Evolutionary conservation across 2,113 vertebrate genomes (phyloP).

Genomic region (Ellobius talpinus): DNA sequence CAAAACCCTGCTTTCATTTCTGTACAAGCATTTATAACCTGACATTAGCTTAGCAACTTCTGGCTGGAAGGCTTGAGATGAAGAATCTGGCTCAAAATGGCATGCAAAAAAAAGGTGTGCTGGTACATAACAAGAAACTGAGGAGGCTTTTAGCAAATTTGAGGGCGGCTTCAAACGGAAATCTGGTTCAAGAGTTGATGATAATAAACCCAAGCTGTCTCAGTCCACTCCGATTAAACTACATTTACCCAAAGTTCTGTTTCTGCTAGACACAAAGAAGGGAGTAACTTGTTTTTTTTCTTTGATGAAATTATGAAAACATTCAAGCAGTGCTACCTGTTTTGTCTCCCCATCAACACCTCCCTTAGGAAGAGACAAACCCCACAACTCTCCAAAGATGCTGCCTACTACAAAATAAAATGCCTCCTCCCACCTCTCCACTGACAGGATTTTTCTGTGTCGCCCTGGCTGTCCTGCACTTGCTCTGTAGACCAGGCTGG

Average conservation of each 20-base stretch:
- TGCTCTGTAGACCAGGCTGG: neutral
- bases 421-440: neutral
- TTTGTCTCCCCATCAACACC: neutral
- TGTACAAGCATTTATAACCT: slow-evolving; percentile 5
- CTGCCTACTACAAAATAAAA: neutral
- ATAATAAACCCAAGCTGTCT: slow-evolving; percentile 49
- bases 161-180: neutral
- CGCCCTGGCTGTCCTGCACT: neutral
- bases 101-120: neutral
- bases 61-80: slow-evolving; percentile 2
- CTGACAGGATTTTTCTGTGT: neutral
- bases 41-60: slow-evolving; percentile 36
- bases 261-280: neutral
- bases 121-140: neutral
- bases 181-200: slow-evolving; percentile 19
- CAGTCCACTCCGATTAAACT: neutral
- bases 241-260: neutral
- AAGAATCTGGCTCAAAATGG: slow-evolving; percentile 40
- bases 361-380: slow-evolving; percentile 24
- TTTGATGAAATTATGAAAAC: neutral
- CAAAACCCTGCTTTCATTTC: slow-evolving; percentile 41
- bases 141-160: neutral
- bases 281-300: neutral
- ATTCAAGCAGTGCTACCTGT: neutral
- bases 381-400: neutral